Percentiles rank a stretch among this genome's conserved stretches.
phyloP scores from a whole-genome alignment of 2,888 invertebrate species.

The Rotaria macrura region DNA sequence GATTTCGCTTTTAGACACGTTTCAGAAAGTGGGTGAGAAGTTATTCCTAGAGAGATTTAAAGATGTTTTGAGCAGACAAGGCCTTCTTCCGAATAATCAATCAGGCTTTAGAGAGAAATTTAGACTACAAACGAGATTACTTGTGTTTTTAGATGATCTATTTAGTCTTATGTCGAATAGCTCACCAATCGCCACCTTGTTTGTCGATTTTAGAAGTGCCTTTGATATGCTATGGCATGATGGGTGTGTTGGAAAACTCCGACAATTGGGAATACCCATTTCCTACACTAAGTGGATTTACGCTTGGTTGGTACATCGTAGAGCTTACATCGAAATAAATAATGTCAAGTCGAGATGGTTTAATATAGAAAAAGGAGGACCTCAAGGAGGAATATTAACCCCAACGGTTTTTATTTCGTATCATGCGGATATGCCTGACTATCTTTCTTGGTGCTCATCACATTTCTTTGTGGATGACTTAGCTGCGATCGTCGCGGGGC shows the following conservation, averaged over 20 bases:
- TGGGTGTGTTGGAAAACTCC: neutral
- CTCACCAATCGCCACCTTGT: neutral
- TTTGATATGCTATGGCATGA: neutral
- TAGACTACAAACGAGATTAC: neutral
- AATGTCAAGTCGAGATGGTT: neutral
- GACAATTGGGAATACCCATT: neutral
- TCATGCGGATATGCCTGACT: neutral
- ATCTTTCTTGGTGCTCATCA: too few species aligned
- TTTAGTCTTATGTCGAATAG: neutral
- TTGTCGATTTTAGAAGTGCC: neutral
- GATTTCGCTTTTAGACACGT: too few species aligned
- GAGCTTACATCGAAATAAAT: neutral
- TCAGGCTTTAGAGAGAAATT: neutral
- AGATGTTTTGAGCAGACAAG: too few species aligned
- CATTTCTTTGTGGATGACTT: too few species aligned
- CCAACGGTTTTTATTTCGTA: neutral
- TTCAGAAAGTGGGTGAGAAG: too few species aligned
- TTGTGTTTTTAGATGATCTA: neutral
- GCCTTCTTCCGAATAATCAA: neutral
- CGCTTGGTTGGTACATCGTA: too few species aligned
- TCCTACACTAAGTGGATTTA: neutral
- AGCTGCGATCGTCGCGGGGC: too few species aligned
- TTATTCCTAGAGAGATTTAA: too few species aligned
- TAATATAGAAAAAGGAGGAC: neutral
- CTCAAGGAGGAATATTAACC: neutral